Conservation (phyloP, 2,113 vertebrate genomes). For the Amblyornis subalaris region DNA sequence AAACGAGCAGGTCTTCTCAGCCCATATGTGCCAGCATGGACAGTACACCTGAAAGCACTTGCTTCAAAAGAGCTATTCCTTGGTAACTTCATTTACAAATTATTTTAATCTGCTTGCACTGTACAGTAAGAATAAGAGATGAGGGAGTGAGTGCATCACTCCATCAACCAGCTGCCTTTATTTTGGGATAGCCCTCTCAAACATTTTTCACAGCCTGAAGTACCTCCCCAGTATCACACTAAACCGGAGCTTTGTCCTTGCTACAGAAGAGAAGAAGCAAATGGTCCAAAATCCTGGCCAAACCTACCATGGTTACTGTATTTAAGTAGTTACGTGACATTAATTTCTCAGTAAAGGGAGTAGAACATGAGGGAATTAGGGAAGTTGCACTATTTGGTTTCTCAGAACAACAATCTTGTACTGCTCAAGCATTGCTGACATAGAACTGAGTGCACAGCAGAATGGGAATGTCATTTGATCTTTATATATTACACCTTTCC, state of each 20-base stretch:
- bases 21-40: not conserved
- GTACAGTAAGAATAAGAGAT: not conserved
- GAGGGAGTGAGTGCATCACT: not conserved
- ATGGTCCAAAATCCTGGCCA: not conserved
- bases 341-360: not conserved
- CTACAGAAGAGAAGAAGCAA: not conserved
- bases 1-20: not conserved
- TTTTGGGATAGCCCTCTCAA: not conserved
- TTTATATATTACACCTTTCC: constrained; percentile 3
- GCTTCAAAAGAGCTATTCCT: not conserved
- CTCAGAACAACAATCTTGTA: not conserved
- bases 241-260: not conserved
- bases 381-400: not conserved
- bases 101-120: not conserved
- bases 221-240: not conserved
- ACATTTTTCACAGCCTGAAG: not conserved
- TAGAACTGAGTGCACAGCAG: not conserved
- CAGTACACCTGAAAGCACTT: not conserved
- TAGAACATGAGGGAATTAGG: not conserved
- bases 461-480: not conserved
- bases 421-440: not conserved
- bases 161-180: not conserved
- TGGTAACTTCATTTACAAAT: not conserved
- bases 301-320: not conserved
- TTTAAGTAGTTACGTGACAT: not conserved